Evolutionary conservation across 2,113 vertebrate species (phyloP).

Genomic region (Elgaria multicarinata): DNA sequence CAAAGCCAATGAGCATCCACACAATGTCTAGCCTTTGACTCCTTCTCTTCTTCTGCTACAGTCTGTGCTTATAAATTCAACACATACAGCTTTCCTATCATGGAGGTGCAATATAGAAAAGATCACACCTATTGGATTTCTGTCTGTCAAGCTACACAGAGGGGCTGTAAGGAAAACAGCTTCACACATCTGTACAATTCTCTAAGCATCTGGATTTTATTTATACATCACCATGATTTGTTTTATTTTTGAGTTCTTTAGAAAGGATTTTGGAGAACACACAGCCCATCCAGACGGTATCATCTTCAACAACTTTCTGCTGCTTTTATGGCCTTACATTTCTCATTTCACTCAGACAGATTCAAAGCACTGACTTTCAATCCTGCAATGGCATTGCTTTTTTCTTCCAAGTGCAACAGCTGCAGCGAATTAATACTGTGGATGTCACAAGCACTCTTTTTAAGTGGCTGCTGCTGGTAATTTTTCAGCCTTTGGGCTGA

Average conservation of each 20-base stretch:
- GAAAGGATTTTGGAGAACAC: not conserved
- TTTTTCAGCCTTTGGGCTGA: not conserved
- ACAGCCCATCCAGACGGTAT: not conserved
- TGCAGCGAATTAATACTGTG: not conserved
- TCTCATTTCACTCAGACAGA: not conserved
- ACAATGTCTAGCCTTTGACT: not conserved
- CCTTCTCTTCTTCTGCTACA: not conserved
- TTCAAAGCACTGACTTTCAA: not conserved
- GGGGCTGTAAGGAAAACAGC: not conserved
- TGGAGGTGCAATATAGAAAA: not conserved
- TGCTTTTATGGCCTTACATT: not conserved
- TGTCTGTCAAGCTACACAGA: not conserved
- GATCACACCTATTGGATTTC: not conserved
- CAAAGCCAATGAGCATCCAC: not conserved
- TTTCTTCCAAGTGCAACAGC: not conserved
- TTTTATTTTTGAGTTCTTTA: not conserved
- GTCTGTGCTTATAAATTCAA: not conserved
- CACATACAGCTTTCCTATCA: too few relatives aligned
- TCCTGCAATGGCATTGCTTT: not conserved
- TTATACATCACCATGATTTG: not conserved
- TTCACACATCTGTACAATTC: not conserved
- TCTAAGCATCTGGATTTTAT: not conserved
- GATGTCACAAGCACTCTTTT: not conserved
- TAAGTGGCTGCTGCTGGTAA: not conserved
- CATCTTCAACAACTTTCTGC: rapidly evolving